Base-by-base conservation (phyloP, 2,797 vertebrate genomes). In the Decapterus maruadsi region DNA sequence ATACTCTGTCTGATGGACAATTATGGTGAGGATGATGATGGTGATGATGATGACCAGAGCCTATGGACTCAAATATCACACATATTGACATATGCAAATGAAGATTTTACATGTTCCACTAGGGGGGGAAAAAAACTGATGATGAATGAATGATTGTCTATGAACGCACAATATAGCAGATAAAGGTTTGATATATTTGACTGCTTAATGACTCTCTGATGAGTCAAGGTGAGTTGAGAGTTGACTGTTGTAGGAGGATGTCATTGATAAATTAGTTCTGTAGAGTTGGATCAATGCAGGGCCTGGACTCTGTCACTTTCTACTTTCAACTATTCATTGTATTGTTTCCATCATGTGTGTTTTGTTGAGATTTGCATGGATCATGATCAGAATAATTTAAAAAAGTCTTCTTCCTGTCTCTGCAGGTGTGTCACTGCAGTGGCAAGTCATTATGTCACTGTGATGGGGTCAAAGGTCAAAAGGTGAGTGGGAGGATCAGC, bases 381-480 rank as follows among this genome's bases (percentile, higher is more conserved):
- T 48, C 34, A 36, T n/a, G n/a, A n/a, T 36, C 34, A 36, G 34
- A 36, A 36, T 36, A 36, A 36, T 36, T 36, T 36, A 36, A 36
- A 1, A 1, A 36, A 1, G 34, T 42, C 13, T 48, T 48, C 6
- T 19, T 48, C 13, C 29, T 4, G 3, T 86, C 62, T 77, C 19
- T 42, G 2, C 91, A 94, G 92, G 84, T 57, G 9, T 94, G 91
- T 58, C 61, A 83, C 75, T 93, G 91, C 84, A 90, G 74, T 1
- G 79, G 89, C 57, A 88, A 82, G 62, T 77, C 90, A 13, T 20
- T 84, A 42, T 94, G 93, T 60, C 90, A 92, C 83, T 93, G 92
- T 36, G 84, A 90, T 0, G 92, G 92, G 26, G 75, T 94, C 75
- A 94, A 93, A 89, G 93, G 93, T 68, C 90, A 91, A 38, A 93